These are phyloP conservation scores for Apodemus speciosus DNA, from an alignment of 2,113 vertebrate species.

Conservation along the genomic window DNA sequence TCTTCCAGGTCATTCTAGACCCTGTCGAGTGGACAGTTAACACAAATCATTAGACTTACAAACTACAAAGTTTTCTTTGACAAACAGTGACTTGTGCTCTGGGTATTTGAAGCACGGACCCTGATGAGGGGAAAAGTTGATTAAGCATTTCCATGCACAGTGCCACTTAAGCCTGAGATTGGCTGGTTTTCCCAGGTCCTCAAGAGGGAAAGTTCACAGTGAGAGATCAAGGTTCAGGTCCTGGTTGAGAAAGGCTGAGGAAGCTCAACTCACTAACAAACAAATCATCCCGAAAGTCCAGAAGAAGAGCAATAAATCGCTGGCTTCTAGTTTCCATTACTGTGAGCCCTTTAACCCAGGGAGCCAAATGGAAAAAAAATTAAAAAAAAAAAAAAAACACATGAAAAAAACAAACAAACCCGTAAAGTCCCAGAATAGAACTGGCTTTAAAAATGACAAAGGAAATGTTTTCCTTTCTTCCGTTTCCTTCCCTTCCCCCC, in stretches of 20 bases:
- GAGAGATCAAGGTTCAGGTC: slow-evolving; percentile 41
- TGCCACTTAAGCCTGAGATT: neutral
- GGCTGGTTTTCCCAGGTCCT: slow-evolving; percentile 34
- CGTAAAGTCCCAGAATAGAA: slow-evolving; percentile 77
- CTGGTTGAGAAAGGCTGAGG: slow-evolving; percentile 65
- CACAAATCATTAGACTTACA: neutral
- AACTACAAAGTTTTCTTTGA: neutral
- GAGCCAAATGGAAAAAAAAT: slow-evolving; percentile 70
- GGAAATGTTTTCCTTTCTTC: slow-evolving; percentile 55
- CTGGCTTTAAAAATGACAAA: slow-evolving; percentile 66
- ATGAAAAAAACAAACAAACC: slow-evolving; percentile 70
- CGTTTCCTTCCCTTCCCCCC: neutral
- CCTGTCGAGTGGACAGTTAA: neutral
- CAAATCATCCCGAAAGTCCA: slow-evolving; percentile 33
- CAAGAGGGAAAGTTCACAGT: neutral
- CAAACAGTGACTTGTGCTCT: neutral
- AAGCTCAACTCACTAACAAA: slow-evolving; percentile 46
- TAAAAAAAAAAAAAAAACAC: slow-evolving; percentile 57
- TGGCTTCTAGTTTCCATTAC: slow-evolving; percentile 75
- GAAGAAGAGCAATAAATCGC: slow-evolving; percentile 59
- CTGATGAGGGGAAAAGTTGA: neutral
- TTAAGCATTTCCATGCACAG: neutral
- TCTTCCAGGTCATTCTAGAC: neutral
- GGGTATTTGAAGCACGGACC: neutral
- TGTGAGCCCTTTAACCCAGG: slow-evolving; percentile 73